Conservation (phyloP, 1,140 invertebrate species). For the Mylabris phalerata region DNA sequence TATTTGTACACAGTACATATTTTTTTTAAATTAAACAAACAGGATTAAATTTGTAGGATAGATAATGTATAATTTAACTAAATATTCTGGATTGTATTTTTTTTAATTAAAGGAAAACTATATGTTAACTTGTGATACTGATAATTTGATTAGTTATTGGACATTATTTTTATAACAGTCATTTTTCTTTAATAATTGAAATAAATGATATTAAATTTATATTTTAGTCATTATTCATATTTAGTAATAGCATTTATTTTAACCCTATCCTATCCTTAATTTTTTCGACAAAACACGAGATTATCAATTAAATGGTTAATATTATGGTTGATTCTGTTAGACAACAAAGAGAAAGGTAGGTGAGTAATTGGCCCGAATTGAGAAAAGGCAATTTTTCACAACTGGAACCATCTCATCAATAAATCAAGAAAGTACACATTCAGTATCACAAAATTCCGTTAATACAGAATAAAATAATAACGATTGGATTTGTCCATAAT, state of each 20-base stretch:
- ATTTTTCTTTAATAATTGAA: conserved; percentile 1
- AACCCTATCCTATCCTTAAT: conserved; percentile 15
- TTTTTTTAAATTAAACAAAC: no score
- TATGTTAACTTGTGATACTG: no score
- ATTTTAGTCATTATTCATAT: conserved; percentile 31
- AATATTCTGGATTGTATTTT: no score
- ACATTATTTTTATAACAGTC: no score
- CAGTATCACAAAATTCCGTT: conserved; percentile 2
- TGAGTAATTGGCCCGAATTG: no score
- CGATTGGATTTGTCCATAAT: no score
- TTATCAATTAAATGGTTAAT: neutral
- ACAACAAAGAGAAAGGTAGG: conserved; percentile 3
- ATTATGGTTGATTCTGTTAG: neutral
- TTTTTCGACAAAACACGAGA: neutral
- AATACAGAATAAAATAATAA: conserved; percentile 5
- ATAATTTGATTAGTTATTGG: no score
- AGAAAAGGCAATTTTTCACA: neutral
- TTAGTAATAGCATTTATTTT: conserved; percentile 25
- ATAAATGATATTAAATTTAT: conserved; percentile 29
- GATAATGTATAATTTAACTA: no score
- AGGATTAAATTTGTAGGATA: no score
- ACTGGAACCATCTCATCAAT: neutral
- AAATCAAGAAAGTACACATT: neutral
- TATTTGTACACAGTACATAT: no score
- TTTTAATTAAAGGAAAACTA: no score